These are phyloP conservation scores for Gymnogyps californianus DNA, from an alignment of 2,113 vertebrate species.

Conservation along the genomic window DNA sequence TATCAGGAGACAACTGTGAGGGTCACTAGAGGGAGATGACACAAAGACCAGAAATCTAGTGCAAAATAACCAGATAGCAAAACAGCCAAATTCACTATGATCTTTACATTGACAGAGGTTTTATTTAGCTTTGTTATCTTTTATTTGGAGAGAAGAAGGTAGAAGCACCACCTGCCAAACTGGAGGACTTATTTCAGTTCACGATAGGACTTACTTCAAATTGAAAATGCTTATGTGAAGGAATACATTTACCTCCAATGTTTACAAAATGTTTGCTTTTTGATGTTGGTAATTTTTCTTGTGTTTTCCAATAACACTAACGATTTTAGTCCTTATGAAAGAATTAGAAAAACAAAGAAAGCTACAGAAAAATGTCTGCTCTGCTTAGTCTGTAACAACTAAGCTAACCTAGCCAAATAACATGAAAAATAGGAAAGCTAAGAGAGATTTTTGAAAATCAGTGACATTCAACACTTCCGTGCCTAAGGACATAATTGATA, in stretches of 20 bases:
- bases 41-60: neutral
- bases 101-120: neutral
- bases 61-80: neutral
- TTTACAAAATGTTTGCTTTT: neutral
- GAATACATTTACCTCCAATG: neutral
- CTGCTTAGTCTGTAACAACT: neutral
- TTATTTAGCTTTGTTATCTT: neutral
- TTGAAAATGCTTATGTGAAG: neutral
- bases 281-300: neutral
- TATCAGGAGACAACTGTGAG: neutral
- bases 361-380: neutral
- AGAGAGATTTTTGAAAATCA: neutral
- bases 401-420: neutral
- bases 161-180: neutral
- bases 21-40: neutral
- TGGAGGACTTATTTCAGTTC: neutral
- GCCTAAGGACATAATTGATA: neutral
- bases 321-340: neutral
- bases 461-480: neutral
- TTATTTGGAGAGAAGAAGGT: neutral
- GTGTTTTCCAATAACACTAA: neutral
- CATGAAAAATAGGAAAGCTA: neutral
- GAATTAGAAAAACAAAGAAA: neutral
- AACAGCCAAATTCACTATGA: neutral
- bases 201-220: neutral